Percentiles rank a stretch among this genome's conserved stretches.
Conservation (phyloP, 2,888 invertebrate genomes). For the Cephus rjabovi region DNA sequence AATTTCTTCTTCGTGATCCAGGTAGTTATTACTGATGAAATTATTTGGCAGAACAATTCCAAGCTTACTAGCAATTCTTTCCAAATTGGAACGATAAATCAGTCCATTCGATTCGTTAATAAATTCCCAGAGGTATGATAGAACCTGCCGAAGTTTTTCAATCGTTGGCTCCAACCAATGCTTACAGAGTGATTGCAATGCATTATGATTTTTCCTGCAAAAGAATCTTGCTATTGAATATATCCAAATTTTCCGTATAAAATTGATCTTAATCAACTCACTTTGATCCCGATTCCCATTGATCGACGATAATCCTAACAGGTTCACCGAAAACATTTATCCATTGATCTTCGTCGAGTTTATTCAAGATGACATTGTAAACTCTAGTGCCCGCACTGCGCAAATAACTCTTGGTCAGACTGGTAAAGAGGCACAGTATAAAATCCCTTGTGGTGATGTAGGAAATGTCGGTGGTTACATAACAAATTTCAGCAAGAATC, state of each 20-base stretch:
- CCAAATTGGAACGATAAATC: slow-evolving; percentile 41
- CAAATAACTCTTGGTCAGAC: slow-evolving; percentile 69
- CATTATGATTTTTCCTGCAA: slow-evolving; percentile 42
- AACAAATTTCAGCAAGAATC: slow-evolving; percentile 70
- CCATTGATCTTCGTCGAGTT: slow-evolving; percentile 67
- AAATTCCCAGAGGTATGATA: slow-evolving; percentile 38
- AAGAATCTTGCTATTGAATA: not conserved
- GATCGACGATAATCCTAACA: slow-evolving; percentile 55
- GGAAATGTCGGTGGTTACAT: slow-evolving; percentile 44
- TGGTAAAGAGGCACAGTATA: slow-evolving; percentile 48
- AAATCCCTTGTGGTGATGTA: slow-evolving; percentile 34
- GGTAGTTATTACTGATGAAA: not conserved
- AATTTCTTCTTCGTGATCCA: slow-evolving; percentile 36
- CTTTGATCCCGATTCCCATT: slow-evolving; percentile 45
- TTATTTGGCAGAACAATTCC: not conserved
- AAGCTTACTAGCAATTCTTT: slow-evolving; percentile 41
- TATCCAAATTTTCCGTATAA: not conserved
- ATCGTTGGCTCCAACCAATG: slow-evolving; percentile 54
- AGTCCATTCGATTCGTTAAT: slow-evolving; percentile 19
- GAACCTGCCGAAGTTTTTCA: slow-evolving; percentile 31
- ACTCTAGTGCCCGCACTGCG: slow-evolving; percentile 73
- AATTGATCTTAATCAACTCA: slow-evolving; percentile 30
- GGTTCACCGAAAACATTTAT: slow-evolving; percentile 62
- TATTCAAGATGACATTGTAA: slow-evolving; percentile 69
- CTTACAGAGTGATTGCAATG: slow-evolving; percentile 48